Conservation (phyloP, 2,888 invertebrate genomes). For the Gryllus longicercus region DNA sequence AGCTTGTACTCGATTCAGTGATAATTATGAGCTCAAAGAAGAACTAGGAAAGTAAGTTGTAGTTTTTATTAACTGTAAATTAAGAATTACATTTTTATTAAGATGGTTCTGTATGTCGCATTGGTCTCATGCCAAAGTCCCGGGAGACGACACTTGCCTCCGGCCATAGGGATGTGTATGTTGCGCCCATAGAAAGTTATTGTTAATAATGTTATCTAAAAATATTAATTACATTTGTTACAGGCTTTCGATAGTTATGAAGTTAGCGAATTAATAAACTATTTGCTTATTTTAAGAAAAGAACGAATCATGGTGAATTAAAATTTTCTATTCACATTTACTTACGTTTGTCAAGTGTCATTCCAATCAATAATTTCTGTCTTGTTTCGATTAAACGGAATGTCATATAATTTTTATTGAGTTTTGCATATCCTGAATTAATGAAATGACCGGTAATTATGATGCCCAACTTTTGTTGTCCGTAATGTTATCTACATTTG, state of each 20-base stretch:
- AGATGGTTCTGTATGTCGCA: slow-evolving; percentile 21
- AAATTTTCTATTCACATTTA: background rate
- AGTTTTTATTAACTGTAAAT: slow-evolving; percentile 30
- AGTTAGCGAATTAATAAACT: too few species aligned
- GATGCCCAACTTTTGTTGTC: too few species aligned
- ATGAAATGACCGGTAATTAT: too few species aligned
- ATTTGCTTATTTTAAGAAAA: too few species aligned
- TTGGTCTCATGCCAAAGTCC: slow-evolving; percentile 29
- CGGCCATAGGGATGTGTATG: slow-evolving; percentile 1
- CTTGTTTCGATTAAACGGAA: slow-evolving; percentile 23
- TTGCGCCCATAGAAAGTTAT: slow-evolving; percentile 21
- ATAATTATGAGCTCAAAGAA: slow-evolving; percentile 99
- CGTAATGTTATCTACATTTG: background rate
- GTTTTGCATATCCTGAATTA: too few species aligned
- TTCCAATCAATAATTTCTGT: slow-evolving; percentile 31
- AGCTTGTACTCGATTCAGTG: slow-evolving; percentile 96
- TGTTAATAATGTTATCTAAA: background rate
- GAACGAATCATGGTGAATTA: background rate
- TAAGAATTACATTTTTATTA: background rate
- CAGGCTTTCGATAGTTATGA: too few species aligned
- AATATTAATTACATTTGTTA: background rate
- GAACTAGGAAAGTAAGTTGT: slow-evolving; percentile 95
- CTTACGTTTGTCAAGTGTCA: slow-evolving; percentile 28
- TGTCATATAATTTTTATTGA: too few species aligned
- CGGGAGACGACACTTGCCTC: slow-evolving; percentile 32